These are phyloP conservation scores for Dasypolia templi DNA, from an alignment of 2,888 invertebrate species.

Conservation along the genomic window DNA sequence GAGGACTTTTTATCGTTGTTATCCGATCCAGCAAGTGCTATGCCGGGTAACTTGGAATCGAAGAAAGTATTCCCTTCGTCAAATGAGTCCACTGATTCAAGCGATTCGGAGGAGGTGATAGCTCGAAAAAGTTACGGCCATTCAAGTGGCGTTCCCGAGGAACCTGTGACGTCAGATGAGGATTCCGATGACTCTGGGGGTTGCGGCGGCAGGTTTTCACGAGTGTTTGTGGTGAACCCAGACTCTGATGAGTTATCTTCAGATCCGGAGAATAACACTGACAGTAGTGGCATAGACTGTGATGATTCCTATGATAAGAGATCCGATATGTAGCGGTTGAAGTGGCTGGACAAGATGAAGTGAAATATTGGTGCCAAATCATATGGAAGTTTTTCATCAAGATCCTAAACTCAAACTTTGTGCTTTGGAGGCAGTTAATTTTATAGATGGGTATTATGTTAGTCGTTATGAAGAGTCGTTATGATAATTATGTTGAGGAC, in stretches of 20 bases:
- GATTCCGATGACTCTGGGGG: constrained; percentile 90
- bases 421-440: constrained; percentile 81
- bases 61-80: constrained; percentile 90
- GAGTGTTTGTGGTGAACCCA: constrained; percentile 93
- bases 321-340: constrained; percentile 80
- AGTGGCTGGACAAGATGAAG: constrained; percentile 74
- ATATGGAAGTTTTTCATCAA: constrained; percentile 70
- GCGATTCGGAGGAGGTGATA: constrained; percentile 83
- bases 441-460: constrained; percentile 78
- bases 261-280: constrained; percentile 90
- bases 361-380: constrained; percentile 71
- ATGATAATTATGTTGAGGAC: constrained; percentile 73
- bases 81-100: constrained; percentile 87
- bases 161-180: constrained; percentile 87
- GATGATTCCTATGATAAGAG: constrained; percentile 91
- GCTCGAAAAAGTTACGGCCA: constrained; percentile 86
- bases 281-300: constrained; percentile 90
- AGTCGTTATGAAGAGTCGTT: constrained; percentile 75
- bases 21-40: constrained; percentile 77
- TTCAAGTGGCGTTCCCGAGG: constrained; percentile 85
- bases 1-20: constrained; percentile 77
- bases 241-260: constrained; percentile 89
- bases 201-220: constrained; percentile 90
- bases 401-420: constrained; percentile 74
- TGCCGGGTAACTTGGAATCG: constrained; percentile 86